These are phyloP conservation scores for Cyprinodon tularosa DNA, from an alignment of 2,113 vertebrate species.

Conservation along the genomic window DNA sequence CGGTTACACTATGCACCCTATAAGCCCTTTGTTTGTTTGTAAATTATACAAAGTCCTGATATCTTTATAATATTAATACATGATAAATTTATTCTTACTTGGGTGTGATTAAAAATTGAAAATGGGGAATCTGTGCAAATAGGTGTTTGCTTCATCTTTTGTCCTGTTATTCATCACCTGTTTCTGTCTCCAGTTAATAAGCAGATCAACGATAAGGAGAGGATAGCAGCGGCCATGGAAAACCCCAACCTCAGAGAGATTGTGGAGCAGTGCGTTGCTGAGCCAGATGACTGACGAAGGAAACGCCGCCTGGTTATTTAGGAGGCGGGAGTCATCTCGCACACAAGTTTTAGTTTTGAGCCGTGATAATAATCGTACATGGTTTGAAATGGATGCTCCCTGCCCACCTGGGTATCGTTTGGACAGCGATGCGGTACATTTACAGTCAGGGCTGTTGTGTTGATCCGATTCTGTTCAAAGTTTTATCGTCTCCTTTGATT, in stretches of 20 bases:
- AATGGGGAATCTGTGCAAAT: not conserved
- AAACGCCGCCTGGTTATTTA: not conserved
- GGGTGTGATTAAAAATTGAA: too few relatives aligned
- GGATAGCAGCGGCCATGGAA: conserved; percentile 99
- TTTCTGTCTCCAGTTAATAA: conserved; percentile 88
- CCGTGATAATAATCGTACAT: not conserved
- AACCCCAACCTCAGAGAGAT: conserved; percentile 94
- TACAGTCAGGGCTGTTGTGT: not conserved
- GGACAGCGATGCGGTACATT: not conserved
- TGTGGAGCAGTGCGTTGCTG: conserved; percentile 93
- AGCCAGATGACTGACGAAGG: conserved; percentile 85
- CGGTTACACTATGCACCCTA: too few relatives aligned
- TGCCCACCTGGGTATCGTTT: not conserved
- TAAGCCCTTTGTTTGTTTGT: too few relatives aligned
- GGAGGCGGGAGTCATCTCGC: not conserved
- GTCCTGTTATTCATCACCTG: not conserved
- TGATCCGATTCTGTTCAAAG: not conserved
- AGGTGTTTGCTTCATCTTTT: not conserved
- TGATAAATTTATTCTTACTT: too few relatives aligned
- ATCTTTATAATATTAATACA: too few relatives aligned
- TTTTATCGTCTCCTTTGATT: not conserved
- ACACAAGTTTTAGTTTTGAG: not conserved
- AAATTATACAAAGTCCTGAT: too few relatives aligned
- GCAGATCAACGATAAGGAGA: conserved; percentile 98
- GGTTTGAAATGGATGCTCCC: not conserved